Evolutionary conservation across 2,797 vertebrate genomes (phyloP).

Genomic region (Micromesistius poutassou): DNA sequence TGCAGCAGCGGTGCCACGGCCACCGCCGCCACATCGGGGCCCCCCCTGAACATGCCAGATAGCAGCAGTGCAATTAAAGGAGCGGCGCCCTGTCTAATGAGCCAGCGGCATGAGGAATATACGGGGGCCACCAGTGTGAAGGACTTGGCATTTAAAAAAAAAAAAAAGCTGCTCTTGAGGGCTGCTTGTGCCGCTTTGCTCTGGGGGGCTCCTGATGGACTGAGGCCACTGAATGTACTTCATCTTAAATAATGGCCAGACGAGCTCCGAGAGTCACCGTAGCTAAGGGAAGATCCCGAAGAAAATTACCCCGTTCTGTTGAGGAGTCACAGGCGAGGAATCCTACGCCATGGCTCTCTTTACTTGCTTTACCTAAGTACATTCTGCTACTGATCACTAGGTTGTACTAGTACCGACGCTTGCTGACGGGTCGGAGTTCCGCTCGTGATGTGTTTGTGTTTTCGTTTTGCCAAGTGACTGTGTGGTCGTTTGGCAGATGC

Average conservation of each 20-base stretch:
- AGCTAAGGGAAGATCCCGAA: slow-evolving; percentile 40
- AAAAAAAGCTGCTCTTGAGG: slow-evolving; percentile 15
- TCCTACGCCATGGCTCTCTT: not conserved
- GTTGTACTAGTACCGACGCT: not conserved
- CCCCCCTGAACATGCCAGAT: slow-evolving; percentile 42
- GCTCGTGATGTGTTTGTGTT: not conserved
- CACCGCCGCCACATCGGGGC: not conserved
- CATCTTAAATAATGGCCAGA: slow-evolving; percentile 39
- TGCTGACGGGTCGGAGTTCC: not conserved
- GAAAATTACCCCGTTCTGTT: slow-evolving; percentile 21
- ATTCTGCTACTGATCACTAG: not conserved
- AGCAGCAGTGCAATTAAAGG: slow-evolving; percentile 59
- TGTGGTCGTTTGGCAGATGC: not conserved
- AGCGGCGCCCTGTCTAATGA: slow-evolving; percentile 48
- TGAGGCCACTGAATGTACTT: slow-evolving; percentile 32
- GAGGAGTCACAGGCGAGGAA: slow-evolving; percentile 4
- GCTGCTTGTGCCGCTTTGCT: slow-evolving; percentile 28
- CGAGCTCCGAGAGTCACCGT: slow-evolving; percentile 41
- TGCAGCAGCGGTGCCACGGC: slow-evolving; percentile 33
- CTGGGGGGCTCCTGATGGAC: slow-evolving; percentile 23
- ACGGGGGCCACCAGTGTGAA: slow-evolving; percentile 31
- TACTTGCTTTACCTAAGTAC: not conserved
- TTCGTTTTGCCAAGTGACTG: not conserved
- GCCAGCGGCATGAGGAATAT: slow-evolving; percentile 48
- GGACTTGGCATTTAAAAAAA: slow-evolving; percentile 29